Percentiles rank a stretch among this genome's conserved stretches.
Conservation (phyloP, 30 jellyfish, hydroid and myxozoan genomes). For the Hydractinia symbiolongicarpus region DNA sequence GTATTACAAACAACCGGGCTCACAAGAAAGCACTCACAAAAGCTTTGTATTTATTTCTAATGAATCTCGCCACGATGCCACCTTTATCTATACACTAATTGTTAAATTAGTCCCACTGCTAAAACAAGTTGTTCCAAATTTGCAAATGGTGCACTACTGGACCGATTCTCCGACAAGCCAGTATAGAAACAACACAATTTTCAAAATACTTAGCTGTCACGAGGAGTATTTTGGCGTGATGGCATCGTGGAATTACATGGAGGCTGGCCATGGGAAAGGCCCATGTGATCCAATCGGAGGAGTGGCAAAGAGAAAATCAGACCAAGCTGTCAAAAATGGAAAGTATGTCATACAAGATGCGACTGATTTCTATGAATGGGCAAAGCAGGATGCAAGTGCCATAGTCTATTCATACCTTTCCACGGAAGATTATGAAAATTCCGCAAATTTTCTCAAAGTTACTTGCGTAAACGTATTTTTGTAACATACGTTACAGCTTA, state of each 20-base stretch:
- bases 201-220: slow-evolving; percentile 18
- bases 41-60: slow-evolving; percentile 1
- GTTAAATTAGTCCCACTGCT: background rate
- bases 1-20: background rate
- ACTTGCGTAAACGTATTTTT: background rate
- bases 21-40: background rate
- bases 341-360: slow-evolving; percentile 14
- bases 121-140: background rate
- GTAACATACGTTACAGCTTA: no score
- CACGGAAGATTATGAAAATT: background rate
- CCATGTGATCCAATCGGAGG: slow-evolving; percentile 27
- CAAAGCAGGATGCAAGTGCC: slow-evolving; percentile 19
- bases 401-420: background rate
- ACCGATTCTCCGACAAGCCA: slow-evolving; percentile 13
- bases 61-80: slow-evolving; percentile 15
- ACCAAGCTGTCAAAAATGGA: slow-evolving; percentile 16
- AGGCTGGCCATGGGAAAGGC: slow-evolving; percentile 11
- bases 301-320: slow-evolving; percentile 7
- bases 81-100: background rate
- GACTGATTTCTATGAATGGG: slow-evolving; percentile 9
- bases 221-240: background rate
- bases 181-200: background rate
- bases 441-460: background rate
- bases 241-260: slow-evolving; percentile 23
- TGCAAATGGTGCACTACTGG: background rate